phyloP scores from a whole-genome alignment of 2,888 invertebrate genomes.

The Drosophila macrospina region DNA sequence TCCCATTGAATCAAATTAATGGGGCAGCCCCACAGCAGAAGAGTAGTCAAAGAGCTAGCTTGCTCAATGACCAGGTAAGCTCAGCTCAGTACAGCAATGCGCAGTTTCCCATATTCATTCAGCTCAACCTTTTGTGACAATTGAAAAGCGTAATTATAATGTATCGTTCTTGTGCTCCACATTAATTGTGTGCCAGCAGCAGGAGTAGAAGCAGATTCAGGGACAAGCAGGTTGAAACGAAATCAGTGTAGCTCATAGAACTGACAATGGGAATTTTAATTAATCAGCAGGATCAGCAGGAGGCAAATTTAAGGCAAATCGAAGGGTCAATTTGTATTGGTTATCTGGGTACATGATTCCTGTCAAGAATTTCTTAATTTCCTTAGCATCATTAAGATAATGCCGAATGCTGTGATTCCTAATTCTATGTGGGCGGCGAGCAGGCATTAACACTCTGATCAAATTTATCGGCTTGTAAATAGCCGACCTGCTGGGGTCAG shows the following conservation, averaged over 20 bases:
- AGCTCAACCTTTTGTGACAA: conserved; percentile 73
- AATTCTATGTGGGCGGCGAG: conserved; percentile 30
- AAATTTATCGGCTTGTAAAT: conserved; percentile 7
- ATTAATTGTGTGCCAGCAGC: conserved; percentile 70
- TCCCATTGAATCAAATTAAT: conserved; percentile 81
- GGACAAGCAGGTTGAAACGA: conserved; percentile 21
- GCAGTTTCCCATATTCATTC: conserved; percentile 21
- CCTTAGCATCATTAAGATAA: conserved; percentile 37
- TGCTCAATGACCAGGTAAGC: conserved; percentile 11
- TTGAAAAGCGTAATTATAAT: conserved; percentile 81
- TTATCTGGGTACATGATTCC: conserved; percentile 71
- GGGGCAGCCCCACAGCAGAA: conserved; percentile 53
- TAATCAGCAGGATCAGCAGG: conserved; percentile 77
- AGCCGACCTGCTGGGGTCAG: conserved; percentile 3
- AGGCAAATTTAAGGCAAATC: conserved; percentile 75
- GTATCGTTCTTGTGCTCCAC: conserved; percentile 70
- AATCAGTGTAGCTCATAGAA: conserved; percentile 61
- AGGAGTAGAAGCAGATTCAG: conserved; percentile 22
- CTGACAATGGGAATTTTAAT: conserved; percentile 77
- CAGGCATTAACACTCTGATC: conserved; percentile 26
- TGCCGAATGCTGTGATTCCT: conserved; percentile 37
- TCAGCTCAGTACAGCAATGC: neutral
- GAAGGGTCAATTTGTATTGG: conserved; percentile 38
- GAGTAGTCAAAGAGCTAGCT: conserved; percentile 5
- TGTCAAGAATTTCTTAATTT: conserved; percentile 48